Base-by-base conservation (phyloP, 2,888 invertebrate species). In the Leucophenga montana region DNA sequence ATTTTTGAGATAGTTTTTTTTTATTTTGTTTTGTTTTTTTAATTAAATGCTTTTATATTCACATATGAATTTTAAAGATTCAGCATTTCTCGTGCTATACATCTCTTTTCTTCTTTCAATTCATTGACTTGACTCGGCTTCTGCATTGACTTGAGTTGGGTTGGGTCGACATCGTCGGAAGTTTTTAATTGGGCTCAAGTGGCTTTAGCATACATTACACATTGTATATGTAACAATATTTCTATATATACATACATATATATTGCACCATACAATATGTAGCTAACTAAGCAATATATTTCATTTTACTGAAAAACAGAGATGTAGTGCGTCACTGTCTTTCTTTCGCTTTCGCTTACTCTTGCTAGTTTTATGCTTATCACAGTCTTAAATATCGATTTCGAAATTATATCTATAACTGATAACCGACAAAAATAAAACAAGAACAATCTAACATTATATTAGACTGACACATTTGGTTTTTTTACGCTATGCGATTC, bases 181-280 rank as follows among this genome's bases (percentile, higher is more conserved):
- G 62, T 64, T 64, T 64, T 64, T 64, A 64, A 64, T 64, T 64
- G 62, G 22, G 18, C 22, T 64, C 62, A 64, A 64, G 62, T 64
- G 62, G 62, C 62, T 64, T 46, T 33, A 31, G 59, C 62, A 48
- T 46, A 18, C 8, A 50, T 5, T 39, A 39, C 4, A 27, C 27
- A 27, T 39, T 39, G 39, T 39, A 39, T 8, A 39, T 31, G 4
- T 57, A 57, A 4, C 14, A 27, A 31, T 57, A 9, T n/a, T n/a
- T n/a, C n/a, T n/a, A n/a, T 57, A n/a, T 31, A 14, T 57, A 13
- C 18, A n/a, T 2, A 27, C 39, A 11, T 61, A 2, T 61, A 33
- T 61, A 11, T 39, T 39, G 11, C 14, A 13, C 8, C 61, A 61
- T 18, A 18, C 20, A 39, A 56, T 1, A 39, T 39, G 9, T 39